Percentiles rank a stretch among this genome's conserved stretches.
These are phyloP conservation scores for Periophthalmus magnuspinnatus DNA, from an alignment of 2,797 vertebrate genomes.

Conservation along the genomic window DNA sequence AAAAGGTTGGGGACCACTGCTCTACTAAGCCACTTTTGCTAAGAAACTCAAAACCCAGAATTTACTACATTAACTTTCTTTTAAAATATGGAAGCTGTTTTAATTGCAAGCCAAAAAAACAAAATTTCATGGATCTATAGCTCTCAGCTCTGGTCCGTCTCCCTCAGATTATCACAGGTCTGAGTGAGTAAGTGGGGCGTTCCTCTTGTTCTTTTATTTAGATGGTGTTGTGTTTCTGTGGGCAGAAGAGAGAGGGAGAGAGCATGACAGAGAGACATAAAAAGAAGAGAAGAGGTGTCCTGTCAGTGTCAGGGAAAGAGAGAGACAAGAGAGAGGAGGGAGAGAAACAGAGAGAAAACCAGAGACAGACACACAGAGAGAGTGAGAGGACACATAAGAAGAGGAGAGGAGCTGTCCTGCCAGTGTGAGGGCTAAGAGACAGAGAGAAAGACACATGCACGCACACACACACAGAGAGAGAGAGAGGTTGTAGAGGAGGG, in stretches of 20 bases:
- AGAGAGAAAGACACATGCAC: too few species aligned
- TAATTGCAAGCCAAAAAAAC: background rate
- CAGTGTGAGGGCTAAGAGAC: background rate
- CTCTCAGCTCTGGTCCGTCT: background rate
- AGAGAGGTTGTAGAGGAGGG: too few species aligned
- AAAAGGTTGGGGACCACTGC: too few species aligned
- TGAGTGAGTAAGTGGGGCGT: conserved; percentile 34
- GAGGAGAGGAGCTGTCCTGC: conserved; percentile 72
- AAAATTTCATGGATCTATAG: too few species aligned
- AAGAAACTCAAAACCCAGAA: too few species aligned
- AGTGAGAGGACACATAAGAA: conserved; percentile 59
- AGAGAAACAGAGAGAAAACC: too few species aligned
- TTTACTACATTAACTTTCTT: too few species aligned
- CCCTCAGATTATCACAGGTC: conserved; percentile 25
- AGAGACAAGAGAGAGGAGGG: too few species aligned
- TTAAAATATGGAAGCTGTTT: too few species aligned
- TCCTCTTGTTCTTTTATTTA: conserved; percentile 74
- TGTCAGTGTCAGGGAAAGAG: background rate
- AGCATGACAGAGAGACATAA: conserved; percentile 37
- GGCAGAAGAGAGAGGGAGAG: conserved; percentile 58
- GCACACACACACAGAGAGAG: too few species aligned
- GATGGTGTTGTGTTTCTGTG: conserved; percentile 75
- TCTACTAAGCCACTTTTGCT: too few species aligned
- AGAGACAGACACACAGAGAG: too few species aligned
- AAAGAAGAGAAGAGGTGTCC: conserved; percentile 72